Evolutionary conservation across 2,797 vertebrate species (phyloP).

Genomic region (Oryzias sinensis): DNA sequence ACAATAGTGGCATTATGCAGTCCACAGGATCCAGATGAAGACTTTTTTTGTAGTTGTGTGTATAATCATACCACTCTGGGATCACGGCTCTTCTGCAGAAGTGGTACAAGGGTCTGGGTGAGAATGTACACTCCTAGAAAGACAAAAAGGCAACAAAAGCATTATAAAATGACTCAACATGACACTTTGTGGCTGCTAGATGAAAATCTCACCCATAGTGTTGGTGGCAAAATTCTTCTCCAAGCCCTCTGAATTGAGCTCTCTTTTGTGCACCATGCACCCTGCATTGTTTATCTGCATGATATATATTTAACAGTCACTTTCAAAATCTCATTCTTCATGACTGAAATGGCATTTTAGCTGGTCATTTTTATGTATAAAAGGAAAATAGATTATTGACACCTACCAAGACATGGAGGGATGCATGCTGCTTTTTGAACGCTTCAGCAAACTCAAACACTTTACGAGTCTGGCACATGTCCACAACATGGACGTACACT

Average conservation of each 20-base stretch:
- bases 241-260: slow-evolving; percentile 69
- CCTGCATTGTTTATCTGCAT: slow-evolving; percentile 79
- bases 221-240: slow-evolving; percentile 81
- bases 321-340: slow-evolving; percentile 1
- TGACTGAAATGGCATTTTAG: not conserved
- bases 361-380: not conserved
- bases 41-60: slow-evolving; percentile 21
- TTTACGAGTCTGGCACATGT: slow-evolving; percentile 72
- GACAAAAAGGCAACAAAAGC: not conserved
- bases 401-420: slow-evolving; percentile 77
- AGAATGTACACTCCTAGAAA: slow-evolving; percentile 73
- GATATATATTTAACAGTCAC: not conserved
- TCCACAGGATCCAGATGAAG: slow-evolving; percentile 41
- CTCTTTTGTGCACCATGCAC: slow-evolving; percentile 73
- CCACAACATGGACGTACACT: slow-evolving; percentile 72
- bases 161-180: not conserved
- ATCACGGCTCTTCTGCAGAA: slow-evolving; percentile 75
- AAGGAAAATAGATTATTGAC: slow-evolving; percentile 1
- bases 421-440: slow-evolving; percentile 71
- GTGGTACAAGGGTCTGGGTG: slow-evolving; percentile 74
- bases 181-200: not conserved
- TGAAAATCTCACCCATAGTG: slow-evolving; percentile 71
- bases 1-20: slow-evolving; percentile 62
- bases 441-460: slow-evolving; percentile 78
- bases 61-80: slow-evolving; percentile 75